Base-by-base conservation (phyloP, 2,113 vertebrate species). In the Cynopterus brachyotis region DNA sequence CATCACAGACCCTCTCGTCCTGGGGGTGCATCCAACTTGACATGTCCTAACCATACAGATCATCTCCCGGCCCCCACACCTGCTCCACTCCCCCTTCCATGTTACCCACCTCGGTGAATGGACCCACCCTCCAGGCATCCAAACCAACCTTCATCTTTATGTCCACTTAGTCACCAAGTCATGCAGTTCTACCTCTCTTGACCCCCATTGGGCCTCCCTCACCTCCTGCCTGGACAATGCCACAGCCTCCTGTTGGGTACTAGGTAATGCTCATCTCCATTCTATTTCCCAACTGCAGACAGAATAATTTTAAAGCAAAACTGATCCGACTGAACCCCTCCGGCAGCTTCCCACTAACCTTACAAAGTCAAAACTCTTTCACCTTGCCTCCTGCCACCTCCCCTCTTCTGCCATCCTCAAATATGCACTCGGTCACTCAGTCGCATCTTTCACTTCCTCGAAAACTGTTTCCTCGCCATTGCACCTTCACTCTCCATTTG, bases 1-100 rank as follows among this genome's bases (percentile, higher is more conserved):
- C 28, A 8, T 37, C 16, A 16, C 2, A 45, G 59, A 60, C 1
- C 55, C 17, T 6, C 53, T 5, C 19, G 55, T 45, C 60, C 47
- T 69, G 3, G 12, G 7, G 30, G 2, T 6, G 30, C 59, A 2
- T n/a, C 76, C 83, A 76, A 6, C 55, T 3, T 1, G n/a, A 9
- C 24, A 6, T 0, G 13, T 50, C 24, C 24, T 20, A 42, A 17
- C 22, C 42, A 2, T 1, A 10, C 72, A 24, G 9, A 0, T 4
- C 1, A 45, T 37, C 22, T 15, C 35, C 15, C 1, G 0, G 0
- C 20, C 11, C 20, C 19, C 15, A 1, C 0, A 0, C 40, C 10
- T 0, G 2, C 15, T 32, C 86, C 11, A 6, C 50, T 80, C 32
- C 40, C 57, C 47, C 64, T 47, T 69, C 76, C 50, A 2, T 0